Percentiles rank a stretch among this genome's conserved stretches.
phyloP scores from a whole-genome alignment of 2,797 vertebrate genomes.

The Rhinella marina region DNA sequence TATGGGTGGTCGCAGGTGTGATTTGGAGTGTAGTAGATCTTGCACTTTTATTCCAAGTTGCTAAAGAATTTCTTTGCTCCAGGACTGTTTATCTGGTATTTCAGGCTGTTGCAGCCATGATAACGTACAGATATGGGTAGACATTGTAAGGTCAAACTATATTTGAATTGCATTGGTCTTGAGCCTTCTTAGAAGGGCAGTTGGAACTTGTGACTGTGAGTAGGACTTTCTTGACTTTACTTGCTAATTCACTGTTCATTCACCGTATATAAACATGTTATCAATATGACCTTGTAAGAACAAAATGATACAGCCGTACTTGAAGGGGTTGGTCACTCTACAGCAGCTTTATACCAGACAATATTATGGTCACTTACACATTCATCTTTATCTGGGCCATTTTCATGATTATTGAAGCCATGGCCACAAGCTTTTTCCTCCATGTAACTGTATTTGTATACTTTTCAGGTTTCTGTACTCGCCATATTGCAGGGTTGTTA shows the following conservation, averaged over 20 bases:
- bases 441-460: too few relatives aligned
- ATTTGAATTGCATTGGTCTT: background rate
- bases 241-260: background rate
- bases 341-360: too few relatives aligned
- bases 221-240: background rate
- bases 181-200: background rate
- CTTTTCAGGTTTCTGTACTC: too few relatives aligned
- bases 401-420: too few relatives aligned
- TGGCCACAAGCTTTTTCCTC: too few relatives aligned
- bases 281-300: constrained; percentile 11
- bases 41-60: background rate
- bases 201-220: background rate
- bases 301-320: too few relatives aligned
- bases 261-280: background rate
- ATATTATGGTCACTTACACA: too few relatives aligned
- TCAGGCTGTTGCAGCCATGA: constrained; percentile 1
- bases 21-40: background rate
- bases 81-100: constrained; percentile 10
- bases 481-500: too few relatives aligned
- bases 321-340: too few relatives aligned
- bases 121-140: constrained; percentile 43
- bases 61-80: background rate
- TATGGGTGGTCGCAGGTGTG: background rate
- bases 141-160: constrained; percentile 42
- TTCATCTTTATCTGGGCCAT: too few relatives aligned